Conservation (phyloP, 2,888 invertebrate species). For the Cybosia mesomella region DNA sequence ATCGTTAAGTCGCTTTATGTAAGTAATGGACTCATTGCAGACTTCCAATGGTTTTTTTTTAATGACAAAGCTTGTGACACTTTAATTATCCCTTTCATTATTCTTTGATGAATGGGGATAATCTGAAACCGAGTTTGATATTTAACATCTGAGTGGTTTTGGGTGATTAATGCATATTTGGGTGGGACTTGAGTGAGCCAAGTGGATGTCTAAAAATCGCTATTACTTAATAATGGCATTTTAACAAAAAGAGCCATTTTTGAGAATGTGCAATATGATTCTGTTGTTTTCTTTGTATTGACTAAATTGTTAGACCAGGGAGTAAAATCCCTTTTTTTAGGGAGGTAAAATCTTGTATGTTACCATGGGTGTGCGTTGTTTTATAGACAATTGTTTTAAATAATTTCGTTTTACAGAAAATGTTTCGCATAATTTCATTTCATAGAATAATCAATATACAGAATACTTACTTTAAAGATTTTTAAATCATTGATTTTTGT, state of each 20-base stretch:
- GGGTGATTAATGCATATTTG: background rate
- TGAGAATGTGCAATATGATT: background rate
- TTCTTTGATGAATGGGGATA: conserved; percentile 4
- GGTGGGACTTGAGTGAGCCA: background rate
- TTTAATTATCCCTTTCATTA: conserved; percentile 31
- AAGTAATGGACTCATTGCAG: conserved; percentile 34
- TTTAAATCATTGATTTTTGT: too few relatives aligned
- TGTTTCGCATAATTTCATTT: too few relatives aligned
- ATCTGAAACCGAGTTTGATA: conserved; percentile 2
- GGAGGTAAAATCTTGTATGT: too few relatives aligned
- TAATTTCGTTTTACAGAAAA: too few relatives aligned
- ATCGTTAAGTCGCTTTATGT: conserved; percentile 31
- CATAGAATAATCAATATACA: too few relatives aligned
- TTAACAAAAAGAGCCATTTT: background rate
- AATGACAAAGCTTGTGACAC: conserved; percentile 38
- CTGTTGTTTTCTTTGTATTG: background rate
- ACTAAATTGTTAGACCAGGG: background rate
- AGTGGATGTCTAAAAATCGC: background rate
- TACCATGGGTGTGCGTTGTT: too few relatives aligned
- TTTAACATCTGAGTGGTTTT: background rate
- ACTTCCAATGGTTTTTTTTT: conserved; percentile 25
- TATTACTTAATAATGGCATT: background rate
- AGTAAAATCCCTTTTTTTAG: too few relatives aligned
- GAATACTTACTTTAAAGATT: too few relatives aligned
- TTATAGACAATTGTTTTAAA: too few relatives aligned